Conservation (phyloP, 2,113 vertebrate genomes). For the Epinephelus moara region DNA sequence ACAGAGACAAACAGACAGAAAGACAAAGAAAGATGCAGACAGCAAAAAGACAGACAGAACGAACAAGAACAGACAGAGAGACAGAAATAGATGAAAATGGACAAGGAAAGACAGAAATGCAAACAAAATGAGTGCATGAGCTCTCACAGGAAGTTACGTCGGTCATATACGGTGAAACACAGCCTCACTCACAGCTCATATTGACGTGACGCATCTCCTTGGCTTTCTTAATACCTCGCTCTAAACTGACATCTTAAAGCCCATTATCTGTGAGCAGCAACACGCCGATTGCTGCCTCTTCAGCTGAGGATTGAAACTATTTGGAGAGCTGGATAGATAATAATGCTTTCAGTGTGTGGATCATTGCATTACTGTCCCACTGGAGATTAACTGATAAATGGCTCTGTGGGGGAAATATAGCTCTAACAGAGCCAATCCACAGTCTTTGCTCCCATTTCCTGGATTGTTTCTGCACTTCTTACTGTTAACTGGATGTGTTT, state of each 20-base stretch:
- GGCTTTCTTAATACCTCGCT: slow-evolving; percentile 3
- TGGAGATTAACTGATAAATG: slow-evolving; percentile 62
- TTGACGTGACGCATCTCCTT: slow-evolving; percentile 11
- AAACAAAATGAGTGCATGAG: neutral
- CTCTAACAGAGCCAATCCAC: slow-evolving; percentile 6
- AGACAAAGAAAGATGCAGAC: neutral
- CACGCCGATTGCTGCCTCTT: slow-evolving; percentile 28
- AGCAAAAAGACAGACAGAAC: neutral
- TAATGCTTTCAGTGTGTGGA: slow-evolving; percentile 42
- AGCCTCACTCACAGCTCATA: neutral
- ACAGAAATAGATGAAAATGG: neutral
- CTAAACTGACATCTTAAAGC: slow-evolving; percentile 45
- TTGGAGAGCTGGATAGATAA: slow-evolving; percentile 53
- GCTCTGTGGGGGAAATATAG: neutral
- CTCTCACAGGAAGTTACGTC: neutral
- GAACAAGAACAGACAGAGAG: neutral
- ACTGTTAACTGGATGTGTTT: neutral
- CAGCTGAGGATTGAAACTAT: slow-evolving; percentile 35
- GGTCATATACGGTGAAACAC: neutral
- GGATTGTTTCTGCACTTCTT: neutral
- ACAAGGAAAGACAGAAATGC: neutral
- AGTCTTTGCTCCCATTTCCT: slow-evolving; percentile 11
- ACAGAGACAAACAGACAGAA: neutral
- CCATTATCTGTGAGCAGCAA: slow-evolving; percentile 54
- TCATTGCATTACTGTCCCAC: slow-evolving; percentile 63